These are phyloP conservation scores for Melieria crassipennis DNA, from an alignment of 2,888 invertebrate genomes.

Conservation along the genomic window DNA sequence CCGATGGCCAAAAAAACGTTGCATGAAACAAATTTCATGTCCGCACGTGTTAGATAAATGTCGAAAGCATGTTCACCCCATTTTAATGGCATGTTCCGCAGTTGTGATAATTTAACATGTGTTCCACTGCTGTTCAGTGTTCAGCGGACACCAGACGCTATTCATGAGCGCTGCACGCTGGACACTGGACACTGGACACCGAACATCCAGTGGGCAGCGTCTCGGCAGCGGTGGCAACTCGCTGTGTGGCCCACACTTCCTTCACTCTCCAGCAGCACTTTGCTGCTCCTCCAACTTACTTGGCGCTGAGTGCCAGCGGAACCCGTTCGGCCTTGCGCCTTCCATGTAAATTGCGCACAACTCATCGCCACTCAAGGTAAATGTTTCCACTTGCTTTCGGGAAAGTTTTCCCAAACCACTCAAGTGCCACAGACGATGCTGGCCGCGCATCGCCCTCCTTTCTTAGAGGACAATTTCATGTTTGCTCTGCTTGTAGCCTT, in stretches of 20 bases:
- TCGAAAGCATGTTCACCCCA: slow-evolving; percentile 42
- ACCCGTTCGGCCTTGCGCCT: no score
- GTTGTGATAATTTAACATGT: slow-evolving; percentile 41
- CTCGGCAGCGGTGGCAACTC: not conserved
- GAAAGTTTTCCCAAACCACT: slow-evolving; percentile 25
- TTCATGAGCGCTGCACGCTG: not conserved
- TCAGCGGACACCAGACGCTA: slow-evolving; percentile 15
- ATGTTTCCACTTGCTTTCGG: slow-evolving; percentile 31
- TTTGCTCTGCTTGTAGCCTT: no score
- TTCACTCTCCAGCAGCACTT: not conserved
- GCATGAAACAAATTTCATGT: slow-evolving; percentile 36
- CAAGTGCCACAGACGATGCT: not conserved
- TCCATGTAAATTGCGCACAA: slow-evolving; percentile 29
- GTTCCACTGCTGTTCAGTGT: slow-evolving; percentile 23
- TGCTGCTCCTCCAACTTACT: slow-evolving; percentile 2
- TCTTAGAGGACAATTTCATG: no score
- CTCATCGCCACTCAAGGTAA: slow-evolving; percentile 32
- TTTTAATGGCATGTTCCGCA: slow-evolving; percentile 43
- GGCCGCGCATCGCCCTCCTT: no score
- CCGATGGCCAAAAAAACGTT: not conserved
- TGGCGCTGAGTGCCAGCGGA: not conserved
- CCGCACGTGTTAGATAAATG: slow-evolving; percentile 41
- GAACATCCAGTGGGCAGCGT: slow-evolving; percentile 4
- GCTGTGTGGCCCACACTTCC: no score
- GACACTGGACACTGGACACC: slow-evolving; percentile 13